These are phyloP conservation scores for Basileuterus tristriatus DNA, from an alignment of 2,797 vertebrate genomes.

Conservation along the genomic window DNA sequence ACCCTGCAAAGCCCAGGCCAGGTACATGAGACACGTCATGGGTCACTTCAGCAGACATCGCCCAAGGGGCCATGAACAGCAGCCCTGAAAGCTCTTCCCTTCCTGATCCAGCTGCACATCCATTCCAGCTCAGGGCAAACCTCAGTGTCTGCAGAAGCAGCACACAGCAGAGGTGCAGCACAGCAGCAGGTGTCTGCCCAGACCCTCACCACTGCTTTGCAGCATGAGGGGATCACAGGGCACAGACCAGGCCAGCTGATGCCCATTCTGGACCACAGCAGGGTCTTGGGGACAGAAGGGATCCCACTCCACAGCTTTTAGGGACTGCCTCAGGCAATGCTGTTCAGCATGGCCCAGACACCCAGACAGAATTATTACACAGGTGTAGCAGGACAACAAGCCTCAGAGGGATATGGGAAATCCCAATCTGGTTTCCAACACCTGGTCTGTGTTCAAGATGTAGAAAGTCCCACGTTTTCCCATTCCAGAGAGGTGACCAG, in stretches of 20 bases:
- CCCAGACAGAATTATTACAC: background rate
- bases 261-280: background rate
- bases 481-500: background rate
- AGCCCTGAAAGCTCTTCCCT: background rate
- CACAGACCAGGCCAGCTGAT: background rate
- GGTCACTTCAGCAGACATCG: background rate
- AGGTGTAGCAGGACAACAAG: background rate
- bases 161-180: background rate
- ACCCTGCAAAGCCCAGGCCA: background rate
- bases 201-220: background rate
- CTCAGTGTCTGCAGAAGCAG: background rate
- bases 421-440: background rate
- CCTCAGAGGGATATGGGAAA: background rate
- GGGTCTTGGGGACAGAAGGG: fast-evolving
- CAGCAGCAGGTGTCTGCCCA: background rate
- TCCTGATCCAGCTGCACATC: background rate
- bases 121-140: background rate
- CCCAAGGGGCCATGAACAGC: background rate
- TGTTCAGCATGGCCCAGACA: background rate
- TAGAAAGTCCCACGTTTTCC: background rate
- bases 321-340: background rate
- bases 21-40: background rate
- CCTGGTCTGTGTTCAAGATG: background rate
- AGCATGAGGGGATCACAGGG: fast-evolving
- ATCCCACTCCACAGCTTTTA: background rate